Evolutionary conservation across 2,888 invertebrate genomes (phyloP).

Genomic region (Heliconius ismenius): DNA sequence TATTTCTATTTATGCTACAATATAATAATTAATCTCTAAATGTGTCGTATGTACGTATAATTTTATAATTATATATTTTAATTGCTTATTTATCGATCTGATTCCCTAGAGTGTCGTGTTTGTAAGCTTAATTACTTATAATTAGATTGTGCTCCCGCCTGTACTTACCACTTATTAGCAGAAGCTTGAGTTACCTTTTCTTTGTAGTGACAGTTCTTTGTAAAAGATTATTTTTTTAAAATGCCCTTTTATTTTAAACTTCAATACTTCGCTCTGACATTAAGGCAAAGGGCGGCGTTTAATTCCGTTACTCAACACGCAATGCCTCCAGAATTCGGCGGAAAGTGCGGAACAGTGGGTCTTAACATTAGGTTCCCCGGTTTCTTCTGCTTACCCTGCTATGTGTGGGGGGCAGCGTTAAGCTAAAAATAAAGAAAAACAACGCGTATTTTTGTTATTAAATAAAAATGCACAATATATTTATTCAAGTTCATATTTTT

Average conservation of each 20-base stretch:
- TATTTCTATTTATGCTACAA: not conserved
- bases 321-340: not conserved
- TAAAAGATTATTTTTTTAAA: not conserved
- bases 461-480: not conserved
- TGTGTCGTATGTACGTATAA: not conserved
- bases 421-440: no score
- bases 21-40: not conserved
- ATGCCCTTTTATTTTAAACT: no score
- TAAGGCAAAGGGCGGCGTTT: not conserved
- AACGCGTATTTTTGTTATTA: not conserved
- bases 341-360: not conserved
- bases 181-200: conserved; percentile 17
- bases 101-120: conserved; percentile 1
- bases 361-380: not conserved
- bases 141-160: conserved; percentile 23
- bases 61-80: conserved; percentile 8
- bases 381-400: not conserved
- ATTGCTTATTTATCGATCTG: conserved; percentile 1
- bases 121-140: conserved; percentile 20
- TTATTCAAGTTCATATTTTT: not conserved
- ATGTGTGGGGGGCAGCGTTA: no score
- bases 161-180: conserved; percentile 13
- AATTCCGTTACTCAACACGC: not conserved
- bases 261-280: not conserved
- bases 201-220: not conserved